Conservation (phyloP, 2,888 invertebrate genomes). For the Hemaris fuciformis region DNA sequence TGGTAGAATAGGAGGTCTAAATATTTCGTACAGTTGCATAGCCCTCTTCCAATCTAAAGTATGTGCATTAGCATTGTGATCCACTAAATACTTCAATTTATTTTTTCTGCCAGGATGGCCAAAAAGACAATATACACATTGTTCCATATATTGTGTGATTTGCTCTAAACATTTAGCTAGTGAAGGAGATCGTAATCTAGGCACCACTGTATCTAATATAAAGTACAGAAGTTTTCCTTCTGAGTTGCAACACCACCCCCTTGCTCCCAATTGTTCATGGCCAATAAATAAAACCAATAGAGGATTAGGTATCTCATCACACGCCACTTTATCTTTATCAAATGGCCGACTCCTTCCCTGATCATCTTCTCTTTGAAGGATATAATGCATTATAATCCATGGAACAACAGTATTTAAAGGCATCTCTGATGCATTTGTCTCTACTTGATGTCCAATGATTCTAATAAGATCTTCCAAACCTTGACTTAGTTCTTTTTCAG, state of each 20-base stretch:
- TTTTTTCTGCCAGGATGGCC: slow-evolving; percentile 88
- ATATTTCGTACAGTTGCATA: slow-evolving; percentile 89
- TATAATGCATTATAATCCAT: slow-evolving; percentile 92
- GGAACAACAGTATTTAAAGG: slow-evolving; percentile 87
- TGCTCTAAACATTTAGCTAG: slow-evolving; percentile 84
- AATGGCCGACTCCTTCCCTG: slow-evolving; percentile 80
- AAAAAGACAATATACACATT: slow-evolving; percentile 91
- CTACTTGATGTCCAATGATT: slow-evolving; percentile 89
- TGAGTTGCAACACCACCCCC: slow-evolving; percentile 89
- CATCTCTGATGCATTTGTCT: slow-evolving; percentile 84
- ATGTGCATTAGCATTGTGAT: slow-evolving; percentile 88
- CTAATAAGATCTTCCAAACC: slow-evolving; percentile 88
- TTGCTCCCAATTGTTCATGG: slow-evolving; percentile 90
- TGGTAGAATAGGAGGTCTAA: slow-evolving; percentile 89
- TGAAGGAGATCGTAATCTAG: slow-evolving; percentile 84
- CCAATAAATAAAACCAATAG: slow-evolving; percentile 89
- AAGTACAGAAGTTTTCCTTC: slow-evolving; percentile 90
- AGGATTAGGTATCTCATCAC: slow-evolving; percentile 86
- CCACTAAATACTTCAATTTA: slow-evolving; percentile 82
- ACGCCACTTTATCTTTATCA: slow-evolving; percentile 64
- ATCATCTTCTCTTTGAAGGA: slow-evolving; percentile 88
- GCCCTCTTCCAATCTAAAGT: slow-evolving; percentile 88
- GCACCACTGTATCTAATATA: slow-evolving; percentile 87
- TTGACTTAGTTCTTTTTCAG: slow-evolving; percentile 83
- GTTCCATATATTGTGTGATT: slow-evolving; percentile 90